phyloP scores from a whole-genome alignment of 2,888 invertebrate species.

The Philonicus albiceps region DNA sequence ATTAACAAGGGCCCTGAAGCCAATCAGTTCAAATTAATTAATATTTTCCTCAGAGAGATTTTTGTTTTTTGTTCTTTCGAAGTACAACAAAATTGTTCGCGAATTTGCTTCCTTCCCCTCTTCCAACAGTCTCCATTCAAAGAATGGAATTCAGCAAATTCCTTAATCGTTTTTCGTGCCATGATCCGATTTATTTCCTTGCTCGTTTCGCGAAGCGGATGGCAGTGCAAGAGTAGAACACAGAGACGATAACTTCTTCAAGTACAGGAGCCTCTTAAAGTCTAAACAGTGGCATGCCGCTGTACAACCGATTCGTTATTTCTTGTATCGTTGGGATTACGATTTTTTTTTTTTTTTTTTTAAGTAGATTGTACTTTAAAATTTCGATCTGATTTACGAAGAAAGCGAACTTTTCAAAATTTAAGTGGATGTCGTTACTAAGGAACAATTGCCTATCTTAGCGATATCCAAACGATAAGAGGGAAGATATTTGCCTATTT shows the following conservation, averaged over 20 bases:
- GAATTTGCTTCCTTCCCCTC: not conserved
- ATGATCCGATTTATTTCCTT: slow-evolving; percentile 4
- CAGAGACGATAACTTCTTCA: not conserved
- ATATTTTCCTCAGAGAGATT: not conserved
- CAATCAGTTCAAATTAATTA: not conserved
- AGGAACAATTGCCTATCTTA: not conserved
- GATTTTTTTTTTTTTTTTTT: not conserved
- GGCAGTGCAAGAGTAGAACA: not conserved
- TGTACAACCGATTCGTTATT: not conserved
- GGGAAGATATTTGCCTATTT: not conserved
- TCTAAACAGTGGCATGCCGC: not conserved
- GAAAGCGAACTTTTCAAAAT: not conserved
- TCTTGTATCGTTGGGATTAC: not conserved
- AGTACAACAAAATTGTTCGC: not conserved
- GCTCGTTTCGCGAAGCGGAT: not conserved
- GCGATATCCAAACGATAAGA: not conserved
- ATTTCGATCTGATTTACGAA: not conserved
- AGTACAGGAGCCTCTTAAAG: not conserved
- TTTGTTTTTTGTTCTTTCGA: not conserved
- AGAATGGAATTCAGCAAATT: slow-evolving; percentile 15
- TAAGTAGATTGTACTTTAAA: not conserved
- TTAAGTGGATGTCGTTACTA: not conserved
- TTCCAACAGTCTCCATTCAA: not conserved
- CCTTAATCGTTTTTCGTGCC: slow-evolving; percentile 3
- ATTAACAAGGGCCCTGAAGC: not conserved